phyloP scores from a whole-genome alignment of 2,113 vertebrate species.

The Eurystomus gularis region DNA sequence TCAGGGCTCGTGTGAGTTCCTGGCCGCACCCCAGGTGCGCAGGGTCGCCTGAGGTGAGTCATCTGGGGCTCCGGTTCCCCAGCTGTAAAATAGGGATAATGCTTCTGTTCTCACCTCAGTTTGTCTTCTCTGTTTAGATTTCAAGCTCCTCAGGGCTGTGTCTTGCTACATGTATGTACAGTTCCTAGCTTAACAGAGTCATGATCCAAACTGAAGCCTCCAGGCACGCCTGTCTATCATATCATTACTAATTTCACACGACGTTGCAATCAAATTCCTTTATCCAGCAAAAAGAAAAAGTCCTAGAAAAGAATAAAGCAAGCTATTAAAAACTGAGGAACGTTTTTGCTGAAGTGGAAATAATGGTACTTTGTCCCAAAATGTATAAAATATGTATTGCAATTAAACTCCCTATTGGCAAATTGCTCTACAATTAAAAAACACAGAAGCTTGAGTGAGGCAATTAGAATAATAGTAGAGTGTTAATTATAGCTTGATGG shows the following conservation, averaged over 20 bases:
- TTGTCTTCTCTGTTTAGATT: slow-evolving; percentile 53
- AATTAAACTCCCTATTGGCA: slow-evolving; percentile 78
- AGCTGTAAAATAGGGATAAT: neutral
- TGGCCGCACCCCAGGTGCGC: neutral
- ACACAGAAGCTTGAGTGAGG: slow-evolving; percentile 75
- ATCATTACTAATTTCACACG: slow-evolving; percentile 58
- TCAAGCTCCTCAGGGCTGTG: slow-evolving; percentile 59
- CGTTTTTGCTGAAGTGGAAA: slow-evolving; percentile 56
- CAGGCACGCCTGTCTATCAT: slow-evolving; percentile 44
- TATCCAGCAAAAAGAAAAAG: neutral
- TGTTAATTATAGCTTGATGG: slow-evolving; percentile 81
- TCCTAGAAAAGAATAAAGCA: slow-evolving; percentile 45
- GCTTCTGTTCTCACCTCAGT: slow-evolving; percentile 46
- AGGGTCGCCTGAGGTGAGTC: slow-evolving; percentile 5
- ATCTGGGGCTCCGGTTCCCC: neutral
- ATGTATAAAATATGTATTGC: slow-evolving; percentile 75
- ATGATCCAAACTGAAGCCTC: slow-evolving; percentile 55
- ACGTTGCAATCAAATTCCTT: slow-evolving; percentile 58
- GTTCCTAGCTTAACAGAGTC: slow-evolving; percentile 51
- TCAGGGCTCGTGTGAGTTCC: neutral
- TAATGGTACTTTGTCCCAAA: slow-evolving; percentile 69
- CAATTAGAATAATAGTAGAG: slow-evolving; percentile 81
- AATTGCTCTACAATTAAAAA: slow-evolving; percentile 81
- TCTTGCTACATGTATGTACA: slow-evolving; percentile 62
- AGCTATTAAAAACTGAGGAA: slow-evolving; percentile 31